Evolutionary conservation across 1,140 invertebrate genomes (phyloP).

Genomic region (Hydropsyche tenuis): DNA sequence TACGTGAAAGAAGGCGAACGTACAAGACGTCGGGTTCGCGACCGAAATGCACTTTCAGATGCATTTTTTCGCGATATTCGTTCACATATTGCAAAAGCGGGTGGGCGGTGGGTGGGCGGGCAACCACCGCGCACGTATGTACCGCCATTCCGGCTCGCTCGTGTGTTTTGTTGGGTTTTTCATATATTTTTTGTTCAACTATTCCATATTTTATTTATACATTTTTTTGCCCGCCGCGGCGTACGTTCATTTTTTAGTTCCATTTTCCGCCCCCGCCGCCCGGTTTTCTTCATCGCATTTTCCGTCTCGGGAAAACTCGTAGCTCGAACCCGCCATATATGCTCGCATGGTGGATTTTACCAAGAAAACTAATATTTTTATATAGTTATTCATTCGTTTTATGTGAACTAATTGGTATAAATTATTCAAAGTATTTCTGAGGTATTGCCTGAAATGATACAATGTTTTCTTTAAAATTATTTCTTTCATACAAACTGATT

Average conservation of each 20-base stretch:
- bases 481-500: no score
- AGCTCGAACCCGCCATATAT: neutral
- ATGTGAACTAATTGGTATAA: no score
- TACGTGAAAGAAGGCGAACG: neutral
- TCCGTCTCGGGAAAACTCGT: constrained; percentile 46
- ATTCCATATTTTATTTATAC: constrained; percentile 47
- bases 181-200: constrained; percentile 42
- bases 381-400: no score
- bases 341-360: no score
- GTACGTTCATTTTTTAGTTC: constrained; percentile 29
- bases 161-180: constrained; percentile 45
- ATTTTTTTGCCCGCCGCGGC: constrained; percentile 37
- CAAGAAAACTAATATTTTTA: neutral
- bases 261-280: neutral
- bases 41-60: constrained; percentile 11
- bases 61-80: constrained; percentile 24
- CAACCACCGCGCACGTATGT: constrained; percentile 7
- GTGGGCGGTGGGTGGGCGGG: no score
- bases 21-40: neutral
- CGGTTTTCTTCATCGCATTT: constrained; percentile 37
- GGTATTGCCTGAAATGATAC: no score
- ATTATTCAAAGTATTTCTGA: no score
- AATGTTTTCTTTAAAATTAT: no score
- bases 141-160: constrained; percentile 36
- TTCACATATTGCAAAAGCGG: constrained; percentile 13